Percentiles rank a stretch among this genome's conserved stretches.
These are phyloP conservation scores for Gallinago paraguaiae DNA, from an alignment of 2,113 vertebrate genomes.

Conservation along the genomic window DNA sequence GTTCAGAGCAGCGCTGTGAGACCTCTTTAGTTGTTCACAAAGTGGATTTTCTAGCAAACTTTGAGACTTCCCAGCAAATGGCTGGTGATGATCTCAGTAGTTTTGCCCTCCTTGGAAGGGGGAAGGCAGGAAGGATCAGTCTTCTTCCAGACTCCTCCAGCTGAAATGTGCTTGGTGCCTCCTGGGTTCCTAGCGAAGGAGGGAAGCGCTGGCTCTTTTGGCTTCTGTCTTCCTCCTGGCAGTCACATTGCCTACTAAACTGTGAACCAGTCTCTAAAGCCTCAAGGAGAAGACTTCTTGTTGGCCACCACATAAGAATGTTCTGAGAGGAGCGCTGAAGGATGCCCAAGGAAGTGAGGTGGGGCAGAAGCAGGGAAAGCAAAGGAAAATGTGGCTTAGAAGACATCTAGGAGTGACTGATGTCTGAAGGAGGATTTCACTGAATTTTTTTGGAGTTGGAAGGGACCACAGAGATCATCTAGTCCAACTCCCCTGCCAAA, in stretches of 20 bases:
- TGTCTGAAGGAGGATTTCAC: background rate
- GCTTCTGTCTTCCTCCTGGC: background rate
- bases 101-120: background rate
- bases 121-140: background rate
- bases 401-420: background rate
- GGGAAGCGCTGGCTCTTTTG: background rate
- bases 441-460: too few species aligned
- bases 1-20: background rate
- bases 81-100: background rate
- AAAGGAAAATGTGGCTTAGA: background rate
- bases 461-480: too few species aligned
- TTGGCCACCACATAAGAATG: background rate
- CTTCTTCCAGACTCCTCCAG: background rate
- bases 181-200: background rate
- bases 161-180: rapidly evolving
- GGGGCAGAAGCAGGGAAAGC: background rate
- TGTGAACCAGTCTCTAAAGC: background rate
- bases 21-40: background rate
- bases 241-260: background rate
- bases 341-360: background rate
- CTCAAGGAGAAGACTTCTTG: background rate
- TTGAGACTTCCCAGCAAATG: background rate
- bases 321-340: background rate
- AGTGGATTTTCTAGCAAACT: background rate
- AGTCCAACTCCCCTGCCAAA: too few species aligned